Evolutionary conservation across 2,797 vertebrate genomes (phyloP).

Genomic region (Eulemur rubriventer): DNA sequence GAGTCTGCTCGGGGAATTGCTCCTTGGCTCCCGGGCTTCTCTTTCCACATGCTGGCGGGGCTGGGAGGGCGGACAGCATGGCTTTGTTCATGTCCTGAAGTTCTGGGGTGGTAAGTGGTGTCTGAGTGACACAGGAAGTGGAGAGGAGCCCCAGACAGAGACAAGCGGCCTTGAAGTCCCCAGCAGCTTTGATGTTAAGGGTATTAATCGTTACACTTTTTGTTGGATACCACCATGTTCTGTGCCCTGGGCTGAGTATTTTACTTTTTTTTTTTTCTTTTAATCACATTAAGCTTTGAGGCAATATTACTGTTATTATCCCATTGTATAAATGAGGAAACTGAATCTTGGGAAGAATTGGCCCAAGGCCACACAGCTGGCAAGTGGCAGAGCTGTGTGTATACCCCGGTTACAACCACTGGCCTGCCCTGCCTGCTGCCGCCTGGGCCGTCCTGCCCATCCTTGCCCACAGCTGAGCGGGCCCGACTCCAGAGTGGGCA

Average conservation of each 20-base stretch:
- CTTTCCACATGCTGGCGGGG: neutral
- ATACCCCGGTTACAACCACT: neutral
- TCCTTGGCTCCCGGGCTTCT: neutral
- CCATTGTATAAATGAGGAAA: neutral
- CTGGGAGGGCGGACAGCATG: neutral
- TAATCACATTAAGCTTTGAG: neutral
- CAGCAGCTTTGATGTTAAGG: neutral
- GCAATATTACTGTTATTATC: neutral
- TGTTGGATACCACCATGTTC: neutral
- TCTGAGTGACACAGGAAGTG: neutral
- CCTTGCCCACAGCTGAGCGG: accelerated
- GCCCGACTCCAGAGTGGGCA: neutral
- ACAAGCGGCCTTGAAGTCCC: neutral
- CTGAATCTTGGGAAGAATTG: neutral
- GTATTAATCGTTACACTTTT: neutral
- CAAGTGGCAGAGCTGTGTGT: neutral
- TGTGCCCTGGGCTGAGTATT: neutral
- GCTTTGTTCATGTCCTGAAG: neutral
- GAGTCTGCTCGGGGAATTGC: neutral
- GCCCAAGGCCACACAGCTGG: neutral
- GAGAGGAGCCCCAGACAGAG: neutral
- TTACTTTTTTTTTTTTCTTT: neutral
- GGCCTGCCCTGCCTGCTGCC: neutral
- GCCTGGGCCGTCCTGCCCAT: neutral
- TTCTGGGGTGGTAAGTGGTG: neutral